Evolutionary conservation across 2,888 invertebrate genomes (phyloP), one percentile per base, ranked within the genome.

Genomic region (Agelastica alni): DNA sequence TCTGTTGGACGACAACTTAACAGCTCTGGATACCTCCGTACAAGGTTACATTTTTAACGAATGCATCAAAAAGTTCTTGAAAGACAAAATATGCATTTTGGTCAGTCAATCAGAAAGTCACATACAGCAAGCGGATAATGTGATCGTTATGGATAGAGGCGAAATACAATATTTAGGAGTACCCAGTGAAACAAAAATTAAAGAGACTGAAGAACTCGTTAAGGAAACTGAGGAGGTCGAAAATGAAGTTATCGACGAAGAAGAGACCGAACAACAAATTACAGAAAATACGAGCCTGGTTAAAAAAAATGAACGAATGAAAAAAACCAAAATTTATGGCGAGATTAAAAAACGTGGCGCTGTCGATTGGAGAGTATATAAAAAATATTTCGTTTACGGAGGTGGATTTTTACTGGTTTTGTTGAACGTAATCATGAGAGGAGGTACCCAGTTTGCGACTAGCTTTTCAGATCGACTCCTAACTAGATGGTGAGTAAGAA

Each of bases 11-110:
- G 94, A 94, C 77, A 93, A 93, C 0, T 78, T 94, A 16, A 88
- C 91, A 60, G 93, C 94, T 0, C 91, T 94, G 12, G 94, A 94
- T 77, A 83, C 91, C 0, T 88, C 89, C 18, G 93, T 94, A 2
- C 90, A 91, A 2, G 83, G 88, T 0, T 89, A 90, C 75, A 81
- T 94, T 63, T 94, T 93, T 77, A 89, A 92, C 69, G 83, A 87
- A 70, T 91, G 89, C 67, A 81, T 90, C 45, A 80, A 68, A 32
- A 60, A 80, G 7, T 84, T 84, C 65, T 76, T 91, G 61, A 78
- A 81, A 6, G 80, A 84, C 58, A 84, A 87, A 70, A 85, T 88
- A 1, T 76, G 86, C 26, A 81, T 91, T 34, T 80, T 91, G n/a
- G 88, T 89, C 59, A 91, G 91, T 0, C 86, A 86, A 66, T 85